phyloP scores from a whole-genome alignment of 1,140 invertebrate genomes.

The Zaprionus africanus region DNA sequence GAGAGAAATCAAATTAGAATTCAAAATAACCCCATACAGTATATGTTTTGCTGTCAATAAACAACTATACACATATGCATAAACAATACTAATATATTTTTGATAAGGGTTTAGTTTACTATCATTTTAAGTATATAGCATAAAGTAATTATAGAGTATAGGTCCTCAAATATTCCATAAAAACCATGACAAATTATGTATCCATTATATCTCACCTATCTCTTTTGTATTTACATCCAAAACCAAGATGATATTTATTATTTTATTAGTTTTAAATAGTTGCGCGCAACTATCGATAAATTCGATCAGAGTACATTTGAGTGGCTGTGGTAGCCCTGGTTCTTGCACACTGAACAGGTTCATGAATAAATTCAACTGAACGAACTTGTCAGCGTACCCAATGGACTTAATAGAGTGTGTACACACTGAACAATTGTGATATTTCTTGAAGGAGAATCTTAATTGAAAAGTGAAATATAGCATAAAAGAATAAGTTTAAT shows the following conservation, averaged over 20 bases:
- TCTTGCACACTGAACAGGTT: not conserved
- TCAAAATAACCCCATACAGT: constrained; percentile 3
- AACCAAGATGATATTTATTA: too few species aligned
- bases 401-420: constrained; percentile 10
- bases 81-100: not conserved
- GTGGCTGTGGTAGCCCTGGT: not conserved
- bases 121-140: too few species aligned
- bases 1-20: constrained; percentile 20
- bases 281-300: not conserved
- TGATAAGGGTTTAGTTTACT: too few species aligned
- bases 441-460: constrained; percentile 20
- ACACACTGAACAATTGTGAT: constrained; percentile 6
- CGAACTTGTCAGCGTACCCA: constrained; percentile 5
- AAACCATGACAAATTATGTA: too few species aligned
- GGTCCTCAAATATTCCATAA: too few species aligned
- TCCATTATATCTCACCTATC: too few species aligned
- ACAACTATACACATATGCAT: not conserved
- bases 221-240: too few species aligned
- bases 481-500: constrained; percentile 17
- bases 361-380: constrained; percentile 9
- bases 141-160: too few species aligned
- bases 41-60: not conserved
- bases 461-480: constrained; percentile 29
- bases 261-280: not conserved
- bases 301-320: not conserved